Percentiles rank a stretch among this genome's conserved stretches.
Evolutionary conservation across 35 echinoderm and acorn worm genomes (phyloP).

Genomic region (Patiria miniata): DNA sequence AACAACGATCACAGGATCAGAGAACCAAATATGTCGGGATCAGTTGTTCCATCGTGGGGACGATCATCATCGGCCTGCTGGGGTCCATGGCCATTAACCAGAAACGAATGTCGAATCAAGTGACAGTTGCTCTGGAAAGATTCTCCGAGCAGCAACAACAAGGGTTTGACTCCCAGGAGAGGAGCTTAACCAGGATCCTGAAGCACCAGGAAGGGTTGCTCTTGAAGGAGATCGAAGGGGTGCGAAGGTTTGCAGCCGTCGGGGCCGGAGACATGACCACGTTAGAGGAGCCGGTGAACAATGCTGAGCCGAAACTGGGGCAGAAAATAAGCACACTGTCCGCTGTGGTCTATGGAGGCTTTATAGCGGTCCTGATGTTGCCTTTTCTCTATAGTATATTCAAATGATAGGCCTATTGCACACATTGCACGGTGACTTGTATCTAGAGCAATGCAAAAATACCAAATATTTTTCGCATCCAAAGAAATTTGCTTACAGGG

Average conservation of each 20-base stretch:
- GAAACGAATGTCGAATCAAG: constrained; percentile 53
- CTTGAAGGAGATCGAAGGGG: constrained; percentile 60
- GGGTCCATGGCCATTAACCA: constrained; percentile 82
- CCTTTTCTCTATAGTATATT: constrained; percentile 98
- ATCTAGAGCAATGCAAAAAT: neutral
- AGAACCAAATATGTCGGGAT: constrained; percentile 89
- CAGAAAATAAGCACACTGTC: constrained; percentile 94
- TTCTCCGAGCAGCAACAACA: constrained; percentile 49
- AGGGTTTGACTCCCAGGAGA: constrained; percentile 47
- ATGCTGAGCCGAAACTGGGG: constrained; percentile 82
- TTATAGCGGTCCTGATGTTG: constrained; percentile 85
- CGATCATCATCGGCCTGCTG: constrained; percentile 72
- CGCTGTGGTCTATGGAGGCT: constrained; percentile 96
- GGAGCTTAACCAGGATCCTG: constrained; percentile 45
- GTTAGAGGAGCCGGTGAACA: constrained; percentile 72
- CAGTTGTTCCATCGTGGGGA: constrained; percentile 75
- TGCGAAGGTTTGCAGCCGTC: constrained; percentile 42
- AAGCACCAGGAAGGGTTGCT: constrained; percentile 57
- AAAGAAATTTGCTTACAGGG: too few species aligned
- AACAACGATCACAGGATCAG: constrained; percentile 83
- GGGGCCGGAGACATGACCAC: constrained; percentile 45
- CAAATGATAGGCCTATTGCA: constrained; percentile 40
- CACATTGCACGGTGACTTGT: neutral
- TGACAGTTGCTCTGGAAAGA: constrained; percentile 36
- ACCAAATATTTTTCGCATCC: neutral